Evolutionary conservation across 2,888 invertebrate genomes (phyloP).

Genomic region (Crossocerus cetratus): DNA sequence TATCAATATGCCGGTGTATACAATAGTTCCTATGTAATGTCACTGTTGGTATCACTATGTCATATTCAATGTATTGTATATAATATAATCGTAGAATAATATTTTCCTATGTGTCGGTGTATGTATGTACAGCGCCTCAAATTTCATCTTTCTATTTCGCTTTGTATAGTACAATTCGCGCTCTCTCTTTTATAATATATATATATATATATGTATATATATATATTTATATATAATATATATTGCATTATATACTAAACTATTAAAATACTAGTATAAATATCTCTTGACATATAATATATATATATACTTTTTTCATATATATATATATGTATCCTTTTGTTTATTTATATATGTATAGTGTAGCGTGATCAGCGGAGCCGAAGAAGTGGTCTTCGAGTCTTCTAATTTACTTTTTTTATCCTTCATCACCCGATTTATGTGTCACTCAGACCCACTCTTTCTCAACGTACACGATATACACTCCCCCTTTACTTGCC

Average conservation of each 20-base stretch:
- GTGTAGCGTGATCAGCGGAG: conserved; percentile 66
- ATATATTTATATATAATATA: conserved; percentile 56
- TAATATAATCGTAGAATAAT: conserved; percentile 67
- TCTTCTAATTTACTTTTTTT: conserved; percentile 9
- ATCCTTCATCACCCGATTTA: conserved; percentile 33
- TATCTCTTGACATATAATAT: conserved; percentile 73
- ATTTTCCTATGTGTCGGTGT: conserved; percentile 67
- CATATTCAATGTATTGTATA: conserved; percentile 65
- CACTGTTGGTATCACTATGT: conserved; percentile 60
- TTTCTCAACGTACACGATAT: conserved; percentile 58
- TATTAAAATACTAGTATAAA: conserved; percentile 77
- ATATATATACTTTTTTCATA: conserved; percentile 53
- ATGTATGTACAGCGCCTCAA: conserved; percentile 71
- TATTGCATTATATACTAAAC: conserved; percentile 71
- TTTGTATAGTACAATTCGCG: conserved; percentile 52
- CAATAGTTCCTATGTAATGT: conserved; percentile 68
- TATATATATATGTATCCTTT: conserved; percentile 60
- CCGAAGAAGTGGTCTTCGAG: conserved; percentile 53
- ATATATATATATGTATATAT: conserved; percentile 47
- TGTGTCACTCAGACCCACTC: conserved; percentile 26
- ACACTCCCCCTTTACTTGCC: conserved; percentile 12
- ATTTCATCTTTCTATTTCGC: conserved; percentile 50
- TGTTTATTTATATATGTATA: conserved; percentile 67
- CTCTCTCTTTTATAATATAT: conserved; percentile 41
- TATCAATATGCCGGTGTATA: conserved; percentile 73